Base-by-base conservation (phyloP, 2,797 vertebrate species). In the Pseudochaenichthys georgianus region DNA sequence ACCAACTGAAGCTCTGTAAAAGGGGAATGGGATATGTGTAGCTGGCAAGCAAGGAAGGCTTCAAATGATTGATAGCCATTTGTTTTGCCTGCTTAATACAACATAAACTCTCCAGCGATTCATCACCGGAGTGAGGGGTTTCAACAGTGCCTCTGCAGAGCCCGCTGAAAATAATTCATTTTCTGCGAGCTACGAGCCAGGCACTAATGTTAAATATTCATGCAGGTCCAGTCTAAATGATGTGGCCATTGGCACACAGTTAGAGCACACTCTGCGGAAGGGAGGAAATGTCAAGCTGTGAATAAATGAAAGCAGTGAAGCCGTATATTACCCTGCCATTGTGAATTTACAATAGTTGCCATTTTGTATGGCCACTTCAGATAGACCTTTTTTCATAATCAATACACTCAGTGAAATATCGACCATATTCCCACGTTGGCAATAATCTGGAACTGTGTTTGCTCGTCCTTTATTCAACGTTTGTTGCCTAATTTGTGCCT, bases 11-110 rank as follows among this genome's bases (percentile, higher is more conserved):
- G 85, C 75, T 73, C 77, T 83, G 75, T 76, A n/a, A 79, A 79
- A 55, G 46, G 58, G 74, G 66, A 64, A 54, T 21, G 60, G 75
- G 76, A 11, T 28, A 77, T 74, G 78, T 50, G 15, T 84, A 67
- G 79, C 86, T 86, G 88, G 84, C 81, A 77, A 88, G 92, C 92
- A 76, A 89, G 91, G 93, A 89, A 96, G 85, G 88, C 84, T 82
- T 87, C 90, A 86, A 81, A 88, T 93, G 95, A 96, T 94, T 95
- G 95, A 93, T 51, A 90, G 89, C 87, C 91, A 90, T 94, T 96
- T 95, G 94, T 95, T 96, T 95, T 95, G 93, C 94, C 94, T 93
- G 93, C 87, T 48, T 91, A 92, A 94, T 88, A 86, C 94, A 95
- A 92, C 93, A 94, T 96, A 89, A 95, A 93, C 91, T 92, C 86